These are phyloP conservation scores for Caerostris extrusa DNA, from an alignment of 1,140 invertebrate species.

Conservation along the genomic window DNA sequence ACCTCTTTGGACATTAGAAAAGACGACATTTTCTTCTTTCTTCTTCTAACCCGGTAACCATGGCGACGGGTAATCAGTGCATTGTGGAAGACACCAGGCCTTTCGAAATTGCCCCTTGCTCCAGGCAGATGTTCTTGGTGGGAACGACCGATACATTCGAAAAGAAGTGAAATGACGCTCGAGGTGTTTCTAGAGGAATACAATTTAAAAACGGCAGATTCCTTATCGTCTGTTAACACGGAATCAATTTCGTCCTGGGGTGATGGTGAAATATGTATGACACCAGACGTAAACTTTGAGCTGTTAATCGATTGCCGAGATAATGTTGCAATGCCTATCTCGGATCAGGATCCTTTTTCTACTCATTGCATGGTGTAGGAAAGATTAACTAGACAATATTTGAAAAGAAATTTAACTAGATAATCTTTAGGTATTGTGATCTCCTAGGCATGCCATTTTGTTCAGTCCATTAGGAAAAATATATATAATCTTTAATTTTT, in stretches of 20 bases:
- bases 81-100: neutral
- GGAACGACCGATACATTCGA: constrained; percentile 10
- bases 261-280: constrained; percentile 6
- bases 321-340: neutral
- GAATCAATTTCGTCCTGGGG: neutral
- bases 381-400: too few species aligned
- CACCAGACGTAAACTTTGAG: neutral
- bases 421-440: too few species aligned
- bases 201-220: neutral
- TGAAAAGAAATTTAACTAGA: too few species aligned
- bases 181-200: neutral
- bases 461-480: too few species aligned
- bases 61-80: neutral
- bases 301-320: neutral
- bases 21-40: neutral
- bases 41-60: neutral
- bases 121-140: neutral
- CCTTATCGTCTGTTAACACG: neutral
- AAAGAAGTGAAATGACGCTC: neutral
- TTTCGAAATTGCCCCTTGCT: neutral
- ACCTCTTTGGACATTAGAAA: constrained; percentile 8
- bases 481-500: too few species aligned
- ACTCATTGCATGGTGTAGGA: too few species aligned
- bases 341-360: too few species aligned
- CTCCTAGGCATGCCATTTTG: too few species aligned